phyloP scores from a whole-genome alignment of 2,113 vertebrate genomes.

The Myodes glareolus region DNA sequence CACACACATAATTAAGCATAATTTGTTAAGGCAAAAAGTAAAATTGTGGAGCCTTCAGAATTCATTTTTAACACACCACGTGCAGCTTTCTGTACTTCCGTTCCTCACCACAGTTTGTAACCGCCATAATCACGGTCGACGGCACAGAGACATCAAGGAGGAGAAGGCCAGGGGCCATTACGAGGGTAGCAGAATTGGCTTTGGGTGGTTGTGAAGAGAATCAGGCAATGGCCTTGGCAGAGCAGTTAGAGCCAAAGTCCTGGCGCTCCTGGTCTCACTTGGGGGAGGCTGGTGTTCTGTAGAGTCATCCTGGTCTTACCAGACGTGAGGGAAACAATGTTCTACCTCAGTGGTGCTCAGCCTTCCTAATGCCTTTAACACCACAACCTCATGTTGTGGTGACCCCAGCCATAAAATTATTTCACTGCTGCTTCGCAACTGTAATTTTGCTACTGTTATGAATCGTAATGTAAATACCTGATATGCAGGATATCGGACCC shows the following conservation, averaged over 20 bases:
- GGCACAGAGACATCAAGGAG: not conserved
- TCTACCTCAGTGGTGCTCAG: not conserved
- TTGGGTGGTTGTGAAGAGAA: not conserved
- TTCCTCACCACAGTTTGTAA: not conserved
- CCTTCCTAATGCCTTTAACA: not conserved
- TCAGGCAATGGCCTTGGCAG: not conserved
- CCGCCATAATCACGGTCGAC: not conserved
- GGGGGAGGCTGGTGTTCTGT: not conserved
- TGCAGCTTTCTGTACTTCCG: not conserved
- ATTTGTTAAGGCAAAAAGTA: not conserved
- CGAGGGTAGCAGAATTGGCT: not conserved
- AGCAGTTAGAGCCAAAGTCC: too few relatives aligned
- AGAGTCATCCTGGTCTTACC: not conserved
- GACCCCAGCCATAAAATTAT: not conserved
- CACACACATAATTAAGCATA: too few relatives aligned
- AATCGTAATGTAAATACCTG: not conserved
- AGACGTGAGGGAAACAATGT: not conserved
- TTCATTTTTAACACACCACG: not conserved
- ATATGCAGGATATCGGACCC: not conserved
- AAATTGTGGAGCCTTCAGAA: not conserved
- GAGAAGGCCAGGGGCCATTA: not conserved
- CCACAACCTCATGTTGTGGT: too few relatives aligned
- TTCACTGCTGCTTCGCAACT: not conserved
- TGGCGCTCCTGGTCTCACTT: not conserved
- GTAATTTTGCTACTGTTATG: not conserved